Base-by-base conservation (phyloP, 2,797 vertebrate species). In the Phoxinus dragarum region DNA sequence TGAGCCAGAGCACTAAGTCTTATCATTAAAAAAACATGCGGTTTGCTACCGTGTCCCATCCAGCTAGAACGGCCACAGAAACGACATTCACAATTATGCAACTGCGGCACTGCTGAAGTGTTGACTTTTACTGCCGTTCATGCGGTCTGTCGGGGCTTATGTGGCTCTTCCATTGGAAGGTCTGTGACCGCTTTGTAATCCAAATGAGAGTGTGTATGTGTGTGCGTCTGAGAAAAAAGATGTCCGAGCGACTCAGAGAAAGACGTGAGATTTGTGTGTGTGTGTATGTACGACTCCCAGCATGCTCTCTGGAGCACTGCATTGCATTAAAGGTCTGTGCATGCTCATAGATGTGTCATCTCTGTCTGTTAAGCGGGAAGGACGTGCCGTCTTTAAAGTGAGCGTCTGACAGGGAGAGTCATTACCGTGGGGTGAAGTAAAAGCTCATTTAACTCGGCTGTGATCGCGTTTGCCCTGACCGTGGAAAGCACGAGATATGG, bases 1-100 rank as follows among this genome's bases (percentile, higher is more conserved):
- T 86, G 64, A 88, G 84, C 71, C n/a, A 83, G 76, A 88, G 78
- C 73, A 86, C 81, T 86, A 88, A 66, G 77, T 88, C 84, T 86
- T 66, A 86, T 88, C 80, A 88, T 89, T 82, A 84, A 88, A 83
- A 86, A 89, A 88, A 74, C 66, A 90, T 88, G 52, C 5, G 5
- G 27, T 84, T 80, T 86, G 84, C 47, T 73, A 38, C 64, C 31
- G 77, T 80, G 84, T 81, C 80, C 73, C 71, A 54, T 82, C 64
- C 76, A 81, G 71, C 71, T 42, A 40, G 44, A 77, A 72, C 11
- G 44, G 44, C 76, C 71, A 77, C 42, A 67, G 77, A 34, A 59
- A 80, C 16, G 81, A 40, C 47, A 80, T 81, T 44, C 47, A 80
- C 44, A 78, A 56, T 86, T 88, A 86, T 67, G 77, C 71, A 86